Base-by-base conservation (phyloP, 2,113 vertebrate genomes). In the Pungitius pungitius region DNA sequence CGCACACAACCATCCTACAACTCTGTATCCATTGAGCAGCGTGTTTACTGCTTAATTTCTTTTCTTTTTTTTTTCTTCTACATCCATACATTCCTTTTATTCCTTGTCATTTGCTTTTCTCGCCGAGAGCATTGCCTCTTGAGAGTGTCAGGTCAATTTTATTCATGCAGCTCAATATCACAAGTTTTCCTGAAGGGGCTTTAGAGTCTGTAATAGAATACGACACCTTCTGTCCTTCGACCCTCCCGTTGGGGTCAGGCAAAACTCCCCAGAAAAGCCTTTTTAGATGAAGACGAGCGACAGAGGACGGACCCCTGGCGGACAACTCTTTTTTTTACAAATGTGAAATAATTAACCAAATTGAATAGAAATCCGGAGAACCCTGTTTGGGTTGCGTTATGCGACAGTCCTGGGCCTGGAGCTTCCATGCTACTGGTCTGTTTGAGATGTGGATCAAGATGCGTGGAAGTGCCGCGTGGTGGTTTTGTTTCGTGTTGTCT, bases 401-500 rank as follows among this genome's bases (percentile, higher is more conserved):
- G 4, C 24, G 26, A 26, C 6, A 13, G 2, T 49, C 20, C 47
- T n/a, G 47, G 43, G 6, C 8, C 43, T 45, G 17, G 18, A n/a
- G 9, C 47, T 51, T 51, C 9, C 20, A 7, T 54, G 51, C 51
- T 26, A 12, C 6, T 22, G 22, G 51, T 54, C 26, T 55, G 26
- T 30, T 55, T 30, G 24, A 55, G 27, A 30, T 55, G 3, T 30
- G n/a, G n/a, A n/a, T n/a, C n/a, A n/a, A n/a, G n/a, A n/a, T n/a
- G n/a, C n/a, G n/a, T n/a, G n/a, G n/a, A n/a, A n/a, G n/a, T n/a
- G n/a, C n/a, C n/a, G n/a, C n/a, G n/a, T n/a, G n/a, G n/a, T n/a
- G n/a, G n/a, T n/a, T n/a, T n/a, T n/a, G n/a, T n/a, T n/a, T 54
- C n/a, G 37, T 22, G 58, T 35, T 52, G 52, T 72, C 55, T 82